Evolutionary conservation across 2,113 vertebrate species (phyloP), one percentile per base, ranked within the genome.

Genomic region (Ploceus nigricollis): DNA sequence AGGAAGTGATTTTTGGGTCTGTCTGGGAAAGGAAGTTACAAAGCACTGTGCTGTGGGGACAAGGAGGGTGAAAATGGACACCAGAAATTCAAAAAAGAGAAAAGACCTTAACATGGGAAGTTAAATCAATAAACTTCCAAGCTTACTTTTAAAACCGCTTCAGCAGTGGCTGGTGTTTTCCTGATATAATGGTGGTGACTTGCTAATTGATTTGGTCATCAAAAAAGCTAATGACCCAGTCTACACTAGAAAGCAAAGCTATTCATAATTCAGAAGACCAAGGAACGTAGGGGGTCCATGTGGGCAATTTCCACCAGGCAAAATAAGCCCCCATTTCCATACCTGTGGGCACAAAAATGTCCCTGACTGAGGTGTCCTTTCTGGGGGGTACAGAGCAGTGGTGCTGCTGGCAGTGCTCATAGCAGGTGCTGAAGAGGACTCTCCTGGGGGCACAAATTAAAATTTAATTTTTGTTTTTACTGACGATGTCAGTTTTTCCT

Each of bases 1-100:
- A 80, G 69, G 76, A 93, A 79, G 37, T 53, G 33, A 25, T 70
- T 79, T 94, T 88, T 22, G 54, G 35, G 17, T 92, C 47, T 97
- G 5, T 83, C 45, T 75, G 39, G n/a, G 15, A 80, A 25, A 73
- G 48, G 56, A 66, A 57, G 60, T 71, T 78, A 35, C 14, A 27
- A 92, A 89, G 25, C 14, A 27, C 17, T 35, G 9, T 87, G 50
- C 23, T 22, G 6, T 66, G 50, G 50, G 44, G 14, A 5, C 9
- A 76, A 45, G 90, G 28, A 88, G 19, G 12, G 13, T 61, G 11
- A 73, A 90, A 80, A 82, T 1, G 65, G 54, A 88, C n/a, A 63
- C 4, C 16, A 37, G 21, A 87, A 27, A 51, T 85, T 86, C 10
- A 33, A 42, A 83, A 61, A 56, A 56, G 14, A 37, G 24, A 40